These are phyloP conservation scores for Smithornis capensis DNA, from an alignment of 2,113 vertebrate species.

Conservation along the genomic window DNA sequence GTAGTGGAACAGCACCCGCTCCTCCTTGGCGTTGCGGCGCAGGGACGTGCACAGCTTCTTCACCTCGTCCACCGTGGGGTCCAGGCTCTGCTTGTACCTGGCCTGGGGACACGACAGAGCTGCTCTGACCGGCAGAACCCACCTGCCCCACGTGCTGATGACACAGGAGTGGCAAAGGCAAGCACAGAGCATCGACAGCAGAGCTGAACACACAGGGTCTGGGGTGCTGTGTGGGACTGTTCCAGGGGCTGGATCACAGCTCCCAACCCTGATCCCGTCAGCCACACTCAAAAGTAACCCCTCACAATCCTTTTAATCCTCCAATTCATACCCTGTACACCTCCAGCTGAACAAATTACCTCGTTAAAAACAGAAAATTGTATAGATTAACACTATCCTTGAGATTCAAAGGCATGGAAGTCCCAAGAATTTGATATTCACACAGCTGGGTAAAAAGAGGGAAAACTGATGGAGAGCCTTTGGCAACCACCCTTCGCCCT, in stretches of 20 bases:
- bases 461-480: not conserved
- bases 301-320: not conserved
- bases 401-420: not conserved
- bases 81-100: conserved; percentile 96
- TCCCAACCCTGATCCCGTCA: not conserved
- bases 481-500: not conserved
- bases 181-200: not conserved
- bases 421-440: not conserved
- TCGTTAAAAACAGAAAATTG: not conserved
- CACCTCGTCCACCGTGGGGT: conserved; percentile 97
- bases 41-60: conserved; percentile 97
- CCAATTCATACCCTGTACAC: not conserved
- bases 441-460: not conserved
- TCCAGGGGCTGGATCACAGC: no score
- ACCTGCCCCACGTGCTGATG: no score
- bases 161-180: no score
- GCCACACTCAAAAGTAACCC: not conserved
- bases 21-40: conserved; percentile 95
- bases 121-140: not conserved
- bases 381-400: accelerated
- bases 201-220: not conserved
- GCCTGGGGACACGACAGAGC: conserved; percentile 73
- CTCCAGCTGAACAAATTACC: not conserved
- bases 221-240: not conserved
- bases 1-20: conserved; percentile 97